A percentile compares a stretch with the other conserved stretches of the same genome.
Conservation (phyloP, 2,797 vertebrate species). For the Lithobates pipiens region DNA sequence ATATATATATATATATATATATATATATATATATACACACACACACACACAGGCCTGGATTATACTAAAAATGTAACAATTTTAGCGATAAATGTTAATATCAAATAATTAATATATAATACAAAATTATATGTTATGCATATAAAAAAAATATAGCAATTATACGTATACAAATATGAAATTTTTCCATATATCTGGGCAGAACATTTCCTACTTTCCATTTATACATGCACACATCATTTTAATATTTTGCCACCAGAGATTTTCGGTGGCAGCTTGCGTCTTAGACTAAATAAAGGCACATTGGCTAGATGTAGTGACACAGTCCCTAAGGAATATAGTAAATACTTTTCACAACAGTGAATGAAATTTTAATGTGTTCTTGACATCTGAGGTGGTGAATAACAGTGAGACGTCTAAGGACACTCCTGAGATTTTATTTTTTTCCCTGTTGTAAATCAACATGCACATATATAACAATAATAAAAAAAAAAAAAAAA, state of each 20-base stretch:
- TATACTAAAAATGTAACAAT: neutral
- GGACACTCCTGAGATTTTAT: slow-evolving; percentile 37
- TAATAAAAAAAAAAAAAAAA: too few relatives aligned
- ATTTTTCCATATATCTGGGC: neutral
- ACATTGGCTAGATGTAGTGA: slow-evolving; percentile 37
- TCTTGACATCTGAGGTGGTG: slow-evolving; percentile 38
- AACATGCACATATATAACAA: neutral
- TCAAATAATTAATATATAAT: neutral
- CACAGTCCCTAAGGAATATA: slow-evolving; percentile 47
- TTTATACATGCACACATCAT: neutral
- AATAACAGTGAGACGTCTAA: slow-evolving; percentile 35
- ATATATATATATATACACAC: too few relatives aligned
- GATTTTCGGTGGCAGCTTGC: neutral
- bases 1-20: too few relatives aligned
- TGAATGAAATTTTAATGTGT: slow-evolving; percentile 55
- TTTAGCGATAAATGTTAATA: neutral
- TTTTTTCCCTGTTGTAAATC: slow-evolving; percentile 22
- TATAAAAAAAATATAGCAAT: too few relatives aligned
- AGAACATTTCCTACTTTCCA: too few relatives aligned
- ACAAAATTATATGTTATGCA: neutral
- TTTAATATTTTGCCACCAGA: neutral
- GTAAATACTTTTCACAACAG: slow-evolving; percentile 54
- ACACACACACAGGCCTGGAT: too few relatives aligned
- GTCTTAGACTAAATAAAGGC: slow-evolving; percentile 28
- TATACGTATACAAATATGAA: neutral